Conservation (phyloP, 1,140 invertebrate species). For the Aphis craccivora region DNA sequence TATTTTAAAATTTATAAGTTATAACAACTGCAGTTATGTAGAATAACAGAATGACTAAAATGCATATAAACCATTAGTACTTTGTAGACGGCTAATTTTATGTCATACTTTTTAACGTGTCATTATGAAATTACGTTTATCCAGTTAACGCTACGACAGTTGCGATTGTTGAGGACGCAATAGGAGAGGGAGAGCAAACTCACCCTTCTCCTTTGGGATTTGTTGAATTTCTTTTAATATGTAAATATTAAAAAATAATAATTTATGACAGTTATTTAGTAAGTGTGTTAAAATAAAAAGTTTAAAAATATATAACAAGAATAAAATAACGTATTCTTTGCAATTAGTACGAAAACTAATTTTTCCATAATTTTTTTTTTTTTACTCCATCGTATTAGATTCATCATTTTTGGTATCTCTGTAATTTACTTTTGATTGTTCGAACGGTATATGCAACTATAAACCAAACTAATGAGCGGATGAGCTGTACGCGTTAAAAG, state of each 20-base stretch:
- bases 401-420: neutral
- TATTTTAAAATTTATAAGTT: neutral
- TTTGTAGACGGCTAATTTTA: neutral
- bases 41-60: neutral
- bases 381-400: too few species aligned
- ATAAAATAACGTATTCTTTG: too few species aligned
- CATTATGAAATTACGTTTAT: neutral
- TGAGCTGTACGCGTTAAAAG: too few species aligned
- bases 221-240: neutral
- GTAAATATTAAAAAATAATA: neutral
- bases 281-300: neutral
- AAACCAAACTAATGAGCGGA: too few species aligned
- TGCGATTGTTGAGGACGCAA: neutral
- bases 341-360: neutral
- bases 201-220: neutral
- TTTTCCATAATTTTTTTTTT: too few species aligned
- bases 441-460: too few species aligned
- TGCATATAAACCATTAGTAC: neutral
- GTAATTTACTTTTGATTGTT: neutral
- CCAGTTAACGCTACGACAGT: neutral
- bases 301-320: neutral
- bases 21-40: neutral
- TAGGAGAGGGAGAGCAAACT: neutral
- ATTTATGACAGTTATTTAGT: slow-evolving; percentile 3
- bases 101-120: neutral